These are phyloP conservation scores for Lasioglossum calceatum DNA, from an alignment of 2,888 invertebrate genomes.

Conservation along the genomic window DNA sequence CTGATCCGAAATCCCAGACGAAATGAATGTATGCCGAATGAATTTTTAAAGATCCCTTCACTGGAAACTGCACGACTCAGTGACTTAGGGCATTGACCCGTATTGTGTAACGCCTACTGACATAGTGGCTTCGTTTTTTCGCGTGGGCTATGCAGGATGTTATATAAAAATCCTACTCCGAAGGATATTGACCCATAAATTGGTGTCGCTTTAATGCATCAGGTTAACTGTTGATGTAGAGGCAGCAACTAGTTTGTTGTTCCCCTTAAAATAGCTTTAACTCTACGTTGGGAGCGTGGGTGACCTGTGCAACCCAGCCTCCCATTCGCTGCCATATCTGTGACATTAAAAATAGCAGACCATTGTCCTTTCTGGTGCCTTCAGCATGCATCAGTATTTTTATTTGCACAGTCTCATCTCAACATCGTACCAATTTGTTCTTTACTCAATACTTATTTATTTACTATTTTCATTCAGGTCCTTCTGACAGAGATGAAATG, in stretches of 20 bases:
- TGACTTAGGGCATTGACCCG: not conserved
- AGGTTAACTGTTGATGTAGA: not conserved
- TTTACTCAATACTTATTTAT: too few relatives aligned
- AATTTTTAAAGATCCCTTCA: constrained; percentile 4
- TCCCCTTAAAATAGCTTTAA: not conserved
- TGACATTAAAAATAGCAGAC: not conserved
- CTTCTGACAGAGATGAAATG: not conserved
- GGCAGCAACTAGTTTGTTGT: not conserved
- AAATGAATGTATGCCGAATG: not conserved
- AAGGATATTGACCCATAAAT: not conserved
- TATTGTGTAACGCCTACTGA: constrained; percentile 2
- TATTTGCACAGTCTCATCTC: not conserved
- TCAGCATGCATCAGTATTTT: not conserved
- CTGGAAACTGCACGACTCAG: not conserved
- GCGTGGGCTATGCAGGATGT: not conserved
- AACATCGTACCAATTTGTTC: not conserved
- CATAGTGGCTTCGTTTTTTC: not conserved
- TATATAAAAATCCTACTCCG: not conserved
- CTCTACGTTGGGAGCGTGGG: not conserved
- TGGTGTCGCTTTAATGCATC: not conserved
- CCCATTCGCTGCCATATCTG: not conserved
- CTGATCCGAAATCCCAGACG: not conserved
- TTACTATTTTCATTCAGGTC: not conserved
- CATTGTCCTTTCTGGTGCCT: not conserved
- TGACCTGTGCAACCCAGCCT: not conserved